Percentiles rank a stretch among this genome's conserved stretches.
Conservation (phyloP, 2,113 vertebrate genomes). For the Elachura formosa region DNA sequence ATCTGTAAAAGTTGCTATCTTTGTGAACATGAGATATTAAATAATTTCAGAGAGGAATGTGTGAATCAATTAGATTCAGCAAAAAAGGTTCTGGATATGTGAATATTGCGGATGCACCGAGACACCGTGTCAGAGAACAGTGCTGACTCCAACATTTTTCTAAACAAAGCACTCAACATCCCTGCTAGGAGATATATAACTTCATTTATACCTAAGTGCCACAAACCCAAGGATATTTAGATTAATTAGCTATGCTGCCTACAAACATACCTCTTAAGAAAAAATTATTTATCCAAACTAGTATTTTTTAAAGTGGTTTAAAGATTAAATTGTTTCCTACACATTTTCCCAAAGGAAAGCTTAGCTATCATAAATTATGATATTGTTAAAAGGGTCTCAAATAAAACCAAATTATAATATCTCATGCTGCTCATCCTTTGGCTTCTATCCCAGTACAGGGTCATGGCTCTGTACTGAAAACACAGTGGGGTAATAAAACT, state of each 20-base stretch:
- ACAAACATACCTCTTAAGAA: not conserved
- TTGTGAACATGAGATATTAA: slow-evolving; percentile 42
- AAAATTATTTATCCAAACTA: not conserved
- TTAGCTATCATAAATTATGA: slow-evolving; percentile 61
- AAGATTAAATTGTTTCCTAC: slow-evolving; percentile 2
- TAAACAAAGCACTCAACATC: slow-evolving; percentile 35
- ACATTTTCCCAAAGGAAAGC: not conserved
- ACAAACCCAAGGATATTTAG: slow-evolving; percentile 4
- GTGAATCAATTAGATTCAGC: slow-evolving; percentile 57
- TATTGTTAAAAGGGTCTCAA: slow-evolving; percentile 49
- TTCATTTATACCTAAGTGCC: slow-evolving; percentile 15
- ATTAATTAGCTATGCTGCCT: not conserved
- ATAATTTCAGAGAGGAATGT: slow-evolving; percentile 36
- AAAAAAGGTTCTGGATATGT: slow-evolving; percentile 36
- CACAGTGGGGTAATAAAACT: slow-evolving; percentile 59
- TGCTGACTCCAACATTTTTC: slow-evolving; percentile 28
- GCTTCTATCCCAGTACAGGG: slow-evolving; percentile 63
- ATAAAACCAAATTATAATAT: slow-evolving; percentile 61
- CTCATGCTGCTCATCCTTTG: slow-evolving; percentile 62
- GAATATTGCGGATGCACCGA: not conserved
- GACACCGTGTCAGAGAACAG: slow-evolving; percentile 9
- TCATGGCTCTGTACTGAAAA: slow-evolving; percentile 57
- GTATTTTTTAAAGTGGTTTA: not conserved
- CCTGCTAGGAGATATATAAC: not conserved
- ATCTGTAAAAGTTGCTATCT: slow-evolving; percentile 55